A percentile compares a stretch with the other conserved stretches of the same genome.
Evolutionary conservation across 2,113 vertebrate genomes (phyloP).

Genomic region (Agelaius tricolor): DNA sequence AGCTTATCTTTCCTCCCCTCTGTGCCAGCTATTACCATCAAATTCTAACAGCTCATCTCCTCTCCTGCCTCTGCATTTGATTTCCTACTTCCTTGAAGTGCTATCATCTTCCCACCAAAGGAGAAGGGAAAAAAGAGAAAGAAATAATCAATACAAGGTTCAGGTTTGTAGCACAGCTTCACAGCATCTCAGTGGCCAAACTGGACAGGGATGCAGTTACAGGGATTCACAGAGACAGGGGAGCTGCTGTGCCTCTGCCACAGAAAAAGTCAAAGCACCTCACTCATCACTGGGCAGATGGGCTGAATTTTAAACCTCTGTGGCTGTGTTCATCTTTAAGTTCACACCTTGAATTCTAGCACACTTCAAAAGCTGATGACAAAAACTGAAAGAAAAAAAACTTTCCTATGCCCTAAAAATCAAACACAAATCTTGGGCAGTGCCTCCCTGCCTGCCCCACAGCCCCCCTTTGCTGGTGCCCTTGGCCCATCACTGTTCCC

Average conservation of each 20-base stretch:
- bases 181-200: not conserved
- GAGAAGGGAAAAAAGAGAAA: not conserved
- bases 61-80: not conserved
- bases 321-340: not conserved
- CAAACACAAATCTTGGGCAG: not conserved
- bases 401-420: no score
- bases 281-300: rapidly evolving
- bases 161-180: not conserved
- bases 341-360: not conserved
- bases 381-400: not conserved
- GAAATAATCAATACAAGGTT: not conserved
- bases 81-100: not conserved
- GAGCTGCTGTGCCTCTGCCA: not conserved
- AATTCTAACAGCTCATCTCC: not conserved
- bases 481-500: rapidly evolving
- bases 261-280: not conserved
- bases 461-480: not conserved
- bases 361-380: not conserved
- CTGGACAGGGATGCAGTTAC: not conserved
- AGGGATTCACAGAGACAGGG: not conserved
- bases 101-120: not conserved
- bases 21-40: constrained; percentile 28
- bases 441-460: not conserved
- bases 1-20: not conserved
- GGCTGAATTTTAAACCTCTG: not conserved